These are phyloP conservation scores for Neomorphus geoffroyi DNA, from an alignment of 2,797 vertebrate genomes.

Conservation along the genomic window DNA sequence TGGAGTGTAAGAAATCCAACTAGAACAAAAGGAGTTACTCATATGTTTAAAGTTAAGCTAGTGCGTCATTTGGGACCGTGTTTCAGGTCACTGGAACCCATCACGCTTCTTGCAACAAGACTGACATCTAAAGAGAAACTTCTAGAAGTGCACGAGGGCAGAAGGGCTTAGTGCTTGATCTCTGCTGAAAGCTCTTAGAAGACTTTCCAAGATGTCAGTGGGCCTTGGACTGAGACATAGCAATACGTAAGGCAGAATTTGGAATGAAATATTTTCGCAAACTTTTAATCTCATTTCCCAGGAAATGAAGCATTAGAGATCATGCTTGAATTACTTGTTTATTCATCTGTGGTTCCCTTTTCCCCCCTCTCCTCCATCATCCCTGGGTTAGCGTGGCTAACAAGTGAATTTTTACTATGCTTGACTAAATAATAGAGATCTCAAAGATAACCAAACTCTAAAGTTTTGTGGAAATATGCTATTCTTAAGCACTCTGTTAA, in stretches of 20 bases:
- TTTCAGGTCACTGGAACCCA: conserved; percentile 30
- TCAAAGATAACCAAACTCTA: neutral
- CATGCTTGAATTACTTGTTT: conserved; percentile 12
- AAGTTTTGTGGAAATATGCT: neutral
- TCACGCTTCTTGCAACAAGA: neutral
- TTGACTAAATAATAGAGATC: neutral
- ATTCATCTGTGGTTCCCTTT: neutral
- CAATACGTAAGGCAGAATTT: neutral
- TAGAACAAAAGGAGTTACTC: conserved; percentile 20
- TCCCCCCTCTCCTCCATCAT: neutral
- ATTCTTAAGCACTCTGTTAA: neutral
- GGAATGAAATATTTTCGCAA: neutral
- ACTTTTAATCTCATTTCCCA: neutral
- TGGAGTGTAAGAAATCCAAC: neutral
- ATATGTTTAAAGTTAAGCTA: conserved; percentile 21
- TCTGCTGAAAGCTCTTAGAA: neutral
- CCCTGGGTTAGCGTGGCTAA: neutral
- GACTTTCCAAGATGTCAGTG: neutral
- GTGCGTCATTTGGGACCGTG: neutral
- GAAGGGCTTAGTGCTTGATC: neutral
- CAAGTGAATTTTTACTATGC: neutral
- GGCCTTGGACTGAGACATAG: neutral
- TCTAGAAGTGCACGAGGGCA: neutral
- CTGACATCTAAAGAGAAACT: neutral
- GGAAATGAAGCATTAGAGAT: neutral